A percentile compares a stretch with the other conserved stretches of the same genome.
Evolutionary conservation across 2,113 vertebrate genomes (phyloP).

Genomic region (Strix uralensis): DNA sequence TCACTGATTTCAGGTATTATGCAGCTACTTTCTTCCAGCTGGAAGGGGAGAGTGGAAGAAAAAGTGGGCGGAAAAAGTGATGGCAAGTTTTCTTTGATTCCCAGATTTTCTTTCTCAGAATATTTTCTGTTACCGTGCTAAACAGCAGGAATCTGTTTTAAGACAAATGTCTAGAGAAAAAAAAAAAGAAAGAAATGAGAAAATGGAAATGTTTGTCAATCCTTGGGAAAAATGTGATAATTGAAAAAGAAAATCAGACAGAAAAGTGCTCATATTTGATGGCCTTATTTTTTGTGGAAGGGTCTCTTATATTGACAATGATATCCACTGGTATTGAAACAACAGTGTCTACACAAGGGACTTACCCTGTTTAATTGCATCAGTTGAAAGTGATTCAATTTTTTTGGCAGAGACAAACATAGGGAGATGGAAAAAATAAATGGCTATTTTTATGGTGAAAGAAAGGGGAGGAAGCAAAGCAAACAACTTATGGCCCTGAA

Average conservation of each 20-base stretch:
- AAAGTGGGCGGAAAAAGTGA: not conserved
- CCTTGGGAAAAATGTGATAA: constrained; percentile 12
- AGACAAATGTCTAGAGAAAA: not conserved
- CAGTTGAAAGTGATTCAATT: constrained; percentile 39
- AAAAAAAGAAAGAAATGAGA: not conserved
- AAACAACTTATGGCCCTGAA: constrained; percentile 31
- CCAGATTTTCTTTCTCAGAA: not conserved
- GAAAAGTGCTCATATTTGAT: not conserved
- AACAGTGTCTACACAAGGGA: constrained; percentile 36
- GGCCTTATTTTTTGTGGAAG: constrained; percentile 31
- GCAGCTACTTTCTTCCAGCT: not conserved
- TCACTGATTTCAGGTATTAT: not conserved
- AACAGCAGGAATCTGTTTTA: not conserved
- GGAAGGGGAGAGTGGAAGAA: not conserved
- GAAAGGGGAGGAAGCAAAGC: constrained; percentile 9
- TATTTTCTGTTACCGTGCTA: not conserved
- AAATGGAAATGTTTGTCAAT: not conserved
- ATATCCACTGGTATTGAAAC: constrained; percentile 44
- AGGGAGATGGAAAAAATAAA: not conserved
- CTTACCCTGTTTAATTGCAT: constrained; percentile 38
- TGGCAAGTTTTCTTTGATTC: not conserved
- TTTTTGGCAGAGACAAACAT: constrained; percentile 34
- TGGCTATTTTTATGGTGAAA: not conserved
- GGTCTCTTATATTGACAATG: constrained; percentile 34
- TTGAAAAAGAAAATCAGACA: not conserved